These are phyloP conservation scores for Mamestra configurata DNA, from an alignment of 1,140 invertebrate genomes.

Conservation along the genomic window DNA sequence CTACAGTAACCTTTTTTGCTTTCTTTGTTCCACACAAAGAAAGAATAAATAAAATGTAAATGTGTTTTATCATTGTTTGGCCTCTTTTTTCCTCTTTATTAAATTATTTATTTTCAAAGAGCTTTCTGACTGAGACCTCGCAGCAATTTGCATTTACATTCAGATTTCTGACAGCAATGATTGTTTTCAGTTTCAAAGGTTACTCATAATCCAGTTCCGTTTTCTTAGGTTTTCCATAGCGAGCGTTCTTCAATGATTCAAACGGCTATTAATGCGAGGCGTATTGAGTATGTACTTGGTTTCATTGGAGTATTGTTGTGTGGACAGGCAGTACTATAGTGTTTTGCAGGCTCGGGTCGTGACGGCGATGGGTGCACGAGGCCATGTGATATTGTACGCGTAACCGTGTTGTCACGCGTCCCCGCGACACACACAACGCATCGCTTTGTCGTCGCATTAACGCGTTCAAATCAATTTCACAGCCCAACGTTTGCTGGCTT, in stretches of 20 bases:
- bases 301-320: slow-evolving; percentile 30
- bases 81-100: background rate
- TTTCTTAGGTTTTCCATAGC: background rate
- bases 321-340: slow-evolving; percentile 13
- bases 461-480: slow-evolving; percentile 79
- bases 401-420: slow-evolving; percentile 75
- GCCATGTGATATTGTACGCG: slow-evolving; percentile 70
- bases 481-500: slow-evolving; percentile 61
- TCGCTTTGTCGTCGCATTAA: slow-evolving; percentile 66
- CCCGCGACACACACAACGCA: slow-evolving; percentile 62
- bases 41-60: background rate
- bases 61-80: slow-evolving; percentile 8
- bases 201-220: background rate
- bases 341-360: slow-evolving; percentile 62
- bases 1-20: slow-evolving; percentile 1
- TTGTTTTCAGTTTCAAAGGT: background rate
- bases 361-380: slow-evolving; percentile 68
- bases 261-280: slow-evolving; percentile 10
- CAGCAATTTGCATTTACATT: background rate
- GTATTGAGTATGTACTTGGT: background rate
- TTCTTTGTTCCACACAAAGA: slow-evolving; percentile 1
- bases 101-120: slow-evolving; percentile 2
- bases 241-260: slow-evolving; percentile 14
- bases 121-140: background rate
- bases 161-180: background rate